Base-by-base conservation (phyloP, 2,113 vertebrate genomes). In the Cyanoliseus patagonus region DNA sequence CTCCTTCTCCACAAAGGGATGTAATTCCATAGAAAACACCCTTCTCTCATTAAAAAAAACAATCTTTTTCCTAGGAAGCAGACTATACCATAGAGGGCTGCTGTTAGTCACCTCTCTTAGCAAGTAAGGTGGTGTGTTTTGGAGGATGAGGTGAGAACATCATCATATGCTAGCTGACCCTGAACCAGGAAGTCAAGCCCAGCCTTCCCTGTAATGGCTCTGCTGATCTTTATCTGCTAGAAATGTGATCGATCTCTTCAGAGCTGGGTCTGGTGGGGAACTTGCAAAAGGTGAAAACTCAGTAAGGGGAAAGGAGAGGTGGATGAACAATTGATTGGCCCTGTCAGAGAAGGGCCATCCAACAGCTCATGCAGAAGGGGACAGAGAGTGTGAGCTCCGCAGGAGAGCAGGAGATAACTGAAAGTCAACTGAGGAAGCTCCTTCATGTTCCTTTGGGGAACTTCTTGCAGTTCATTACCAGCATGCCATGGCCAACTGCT, bases 181-280 rank as follows among this genome's bases (percentile, higher is more conserved):
- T 76, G 47, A 49, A 92, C 42, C n/a, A 52, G 62, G n/a, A 49
- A 97, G 31, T 61, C 72, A 90, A 85, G 85, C 33, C 47, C 47
- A 79, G 62, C 66, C 74, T 89, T 23, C 6, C 67, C 70, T 76
- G 39, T 44, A 78, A 84, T 23, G 9, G 66, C 30, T 95, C 55
- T 87, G 77, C 84, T 85, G 93, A 94, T 92, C 89, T 89, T 89
- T 82, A 89, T 89, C 91, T 90, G 55, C 79, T 83, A 67, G 51
- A 95, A 83, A 89, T 17, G 18, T 6, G 22, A 87, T 84, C 27
- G 82, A 78, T 89, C 86, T 84, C 18, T 91, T 85, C 52, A 84
- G 69, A 86, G 47, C 16, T 78, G 59, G 57, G 66, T 75, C 74
- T 91, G 69, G 51, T 72, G 35, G 52, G 37, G 42, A 82, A 72